phyloP scores from a whole-genome alignment of 2,888 invertebrate genomes.

The Ennomos fuscantarius region DNA sequence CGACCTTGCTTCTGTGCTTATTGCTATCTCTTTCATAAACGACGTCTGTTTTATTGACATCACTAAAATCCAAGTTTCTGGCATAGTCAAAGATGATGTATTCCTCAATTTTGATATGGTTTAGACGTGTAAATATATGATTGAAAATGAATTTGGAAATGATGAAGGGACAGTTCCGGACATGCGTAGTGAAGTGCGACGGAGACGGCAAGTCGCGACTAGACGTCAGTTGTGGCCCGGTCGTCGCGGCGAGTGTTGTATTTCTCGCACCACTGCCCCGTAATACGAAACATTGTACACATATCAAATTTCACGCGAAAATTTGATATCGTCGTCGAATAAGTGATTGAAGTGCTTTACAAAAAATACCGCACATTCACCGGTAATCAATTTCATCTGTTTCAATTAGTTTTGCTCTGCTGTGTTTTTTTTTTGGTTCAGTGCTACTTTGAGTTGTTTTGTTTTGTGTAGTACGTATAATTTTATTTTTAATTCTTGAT shows the following conservation, averaged over 20 bases:
- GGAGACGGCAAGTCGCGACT: slow-evolving; percentile 59
- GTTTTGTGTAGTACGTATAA: slow-evolving; percentile 68
- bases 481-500: slow-evolving; percentile 45
- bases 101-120: slow-evolving; percentile 19
- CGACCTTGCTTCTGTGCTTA: slow-evolving; percentile 63
- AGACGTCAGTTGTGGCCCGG: slow-evolving; percentile 75
- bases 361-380: slow-evolving; percentile 62
- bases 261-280: slow-evolving; percentile 49
- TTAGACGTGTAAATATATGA: slow-evolving; percentile 41
- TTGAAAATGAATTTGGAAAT: slow-evolving; percentile 59
- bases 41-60: slow-evolving; percentile 19
- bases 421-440: slow-evolving; percentile 69
- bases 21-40: slow-evolving; percentile 54
- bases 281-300: slow-evolving; percentile 64
- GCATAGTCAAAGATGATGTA: neutral
- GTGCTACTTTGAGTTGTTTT: slow-evolving; percentile 67
- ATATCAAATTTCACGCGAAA: slow-evolving; percentile 84
- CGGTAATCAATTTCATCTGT: slow-evolving; percentile 63
- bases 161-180: slow-evolving; percentile 74
- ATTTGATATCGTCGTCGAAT: slow-evolving; percentile 81
- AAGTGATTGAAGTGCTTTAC: slow-evolving; percentile 70
- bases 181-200: slow-evolving; percentile 81
- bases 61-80: slow-evolving; percentile 8
- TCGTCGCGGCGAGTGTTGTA: slow-evolving; percentile 66
- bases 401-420: slow-evolving; percentile 65